Conservation (phyloP, 1,140 invertebrate genomes). For the Bombus picipes region DNA sequence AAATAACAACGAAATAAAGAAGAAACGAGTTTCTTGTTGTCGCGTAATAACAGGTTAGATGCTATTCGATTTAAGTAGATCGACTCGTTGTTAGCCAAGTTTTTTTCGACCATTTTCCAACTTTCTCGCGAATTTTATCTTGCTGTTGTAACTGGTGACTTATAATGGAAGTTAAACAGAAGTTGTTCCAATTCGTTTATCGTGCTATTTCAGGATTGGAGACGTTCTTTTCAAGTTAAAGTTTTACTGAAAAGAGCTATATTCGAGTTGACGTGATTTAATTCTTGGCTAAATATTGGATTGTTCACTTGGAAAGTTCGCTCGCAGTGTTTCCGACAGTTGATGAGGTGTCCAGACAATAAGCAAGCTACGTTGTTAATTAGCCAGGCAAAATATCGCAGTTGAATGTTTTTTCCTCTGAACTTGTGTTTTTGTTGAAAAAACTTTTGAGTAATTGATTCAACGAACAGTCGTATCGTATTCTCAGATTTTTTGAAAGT, state of each 20-base stretch:
- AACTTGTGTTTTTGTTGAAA: no score
- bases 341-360: no score
- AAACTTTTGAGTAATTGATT: no score
- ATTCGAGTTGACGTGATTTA: not conserved
- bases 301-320: no score
- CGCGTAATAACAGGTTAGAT: conserved; percentile 24
- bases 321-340: no score
- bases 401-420: no score
- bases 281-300: not conserved
- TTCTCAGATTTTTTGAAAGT: no score
- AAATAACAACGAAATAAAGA: conserved; percentile 16
- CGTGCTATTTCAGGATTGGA: not conserved
- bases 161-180: not conserved
- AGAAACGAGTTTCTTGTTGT: conserved; percentile 4
- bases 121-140: conserved; percentile 8
- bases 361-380: not conserved
- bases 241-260: not conserved
- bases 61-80: conserved; percentile 2
- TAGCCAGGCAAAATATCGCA: not conserved
- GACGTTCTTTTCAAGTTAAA: not conserved
- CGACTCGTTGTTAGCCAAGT: not conserved
- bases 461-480: no score
- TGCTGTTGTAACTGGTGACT: not conserved
- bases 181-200: not conserved
- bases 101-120: not conserved